phyloP scores from a whole-genome alignment of 2,113 vertebrate species.

The Conger conger region DNA sequence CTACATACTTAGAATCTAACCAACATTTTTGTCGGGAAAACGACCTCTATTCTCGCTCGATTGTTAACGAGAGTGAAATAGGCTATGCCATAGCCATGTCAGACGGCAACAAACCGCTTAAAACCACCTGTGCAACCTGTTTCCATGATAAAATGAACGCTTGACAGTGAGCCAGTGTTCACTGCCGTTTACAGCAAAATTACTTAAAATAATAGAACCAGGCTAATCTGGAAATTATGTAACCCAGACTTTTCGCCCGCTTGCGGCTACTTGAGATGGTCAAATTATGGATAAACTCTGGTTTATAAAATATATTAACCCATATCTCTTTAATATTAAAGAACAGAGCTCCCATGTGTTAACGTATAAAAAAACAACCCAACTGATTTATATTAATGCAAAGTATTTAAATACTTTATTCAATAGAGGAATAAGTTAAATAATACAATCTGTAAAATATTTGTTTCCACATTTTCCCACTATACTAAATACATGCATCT shows the following conservation, averaged over 20 bases:
- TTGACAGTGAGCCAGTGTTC: background rate
- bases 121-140: conserved; percentile 9
- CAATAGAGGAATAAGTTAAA: conserved; percentile 21
- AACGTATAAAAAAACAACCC: too few species aligned
- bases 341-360: too few species aligned
- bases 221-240: background rate
- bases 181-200: background rate
- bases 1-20: background rate
- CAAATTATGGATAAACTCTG: too few species aligned
- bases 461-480: background rate
- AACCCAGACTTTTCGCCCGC: background rate
- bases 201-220: background rate
- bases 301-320: too few species aligned
- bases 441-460: conserved; percentile 11
- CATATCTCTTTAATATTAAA: too few species aligned
- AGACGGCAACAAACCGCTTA: conserved; percentile 15
- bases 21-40: conserved; percentile 10
- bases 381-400: background rate
- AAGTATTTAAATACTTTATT: conserved; percentile 25
- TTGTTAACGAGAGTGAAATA: background rate
- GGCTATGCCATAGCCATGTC: background rate
- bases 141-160: background rate
- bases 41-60: background rate
- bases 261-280: background rate
- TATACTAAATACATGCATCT: conserved; percentile 26